These are phyloP conservation scores for Melanotaenia duboulayi DNA, from an alignment of 2,113 vertebrate genomes.

Conservation along the genomic window DNA sequence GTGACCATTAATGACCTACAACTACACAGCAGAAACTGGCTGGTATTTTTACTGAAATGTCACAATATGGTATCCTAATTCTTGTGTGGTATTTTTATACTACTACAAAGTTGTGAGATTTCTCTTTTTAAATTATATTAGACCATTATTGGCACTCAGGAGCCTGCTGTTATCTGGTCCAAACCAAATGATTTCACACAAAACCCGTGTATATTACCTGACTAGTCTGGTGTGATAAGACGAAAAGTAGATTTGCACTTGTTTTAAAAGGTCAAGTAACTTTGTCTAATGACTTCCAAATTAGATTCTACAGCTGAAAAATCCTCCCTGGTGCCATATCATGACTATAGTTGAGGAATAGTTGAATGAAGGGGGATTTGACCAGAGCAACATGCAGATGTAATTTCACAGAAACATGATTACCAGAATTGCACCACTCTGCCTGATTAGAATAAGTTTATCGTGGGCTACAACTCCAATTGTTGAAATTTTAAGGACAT, in stretches of 20 bases:
- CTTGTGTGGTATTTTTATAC: neutral
- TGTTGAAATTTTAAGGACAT: neutral
- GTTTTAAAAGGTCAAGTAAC: neutral
- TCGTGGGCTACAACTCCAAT: neutral
- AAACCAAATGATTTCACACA: neutral
- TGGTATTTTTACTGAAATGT: neutral
- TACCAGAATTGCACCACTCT: neutral
- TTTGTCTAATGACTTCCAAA: conserved; percentile 24
- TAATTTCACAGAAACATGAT: neutral
- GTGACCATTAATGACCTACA: conserved; percentile 1
- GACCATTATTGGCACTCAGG: neutral
- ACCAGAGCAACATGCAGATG: neutral
- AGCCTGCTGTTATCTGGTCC: neutral
- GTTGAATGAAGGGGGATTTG: neutral
- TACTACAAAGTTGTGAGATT: neutral
- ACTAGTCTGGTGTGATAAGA: neutral
- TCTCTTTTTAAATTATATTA: neutral
- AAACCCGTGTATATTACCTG: neutral
- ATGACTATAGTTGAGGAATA: neutral
- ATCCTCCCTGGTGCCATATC: neutral
- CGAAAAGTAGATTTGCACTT: neutral
- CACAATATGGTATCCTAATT: neutral
- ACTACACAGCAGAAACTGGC: neutral
- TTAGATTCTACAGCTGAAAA: conserved; percentile 17
- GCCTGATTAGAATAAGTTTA: neutral